These are phyloP conservation scores for Diarsia dahlii DNA, from an alignment of 2,888 invertebrate species.

Conservation along the genomic window DNA sequence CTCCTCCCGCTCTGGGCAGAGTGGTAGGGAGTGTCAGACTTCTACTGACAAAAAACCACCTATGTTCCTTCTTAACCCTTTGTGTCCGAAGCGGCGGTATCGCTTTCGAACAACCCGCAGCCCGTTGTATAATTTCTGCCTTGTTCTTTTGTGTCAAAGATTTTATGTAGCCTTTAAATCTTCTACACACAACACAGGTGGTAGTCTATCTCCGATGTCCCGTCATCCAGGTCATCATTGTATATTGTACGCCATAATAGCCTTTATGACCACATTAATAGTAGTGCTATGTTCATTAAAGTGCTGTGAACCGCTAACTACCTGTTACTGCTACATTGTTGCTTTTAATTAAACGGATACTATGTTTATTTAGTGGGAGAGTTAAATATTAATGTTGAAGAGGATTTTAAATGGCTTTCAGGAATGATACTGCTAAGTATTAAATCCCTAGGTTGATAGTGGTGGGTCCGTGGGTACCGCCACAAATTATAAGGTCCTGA, in stretches of 20 bases:
- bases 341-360: slow-evolving; percentile 32
- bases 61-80: too few species aligned
- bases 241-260: slow-evolving; percentile 7
- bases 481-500: too few species aligned
- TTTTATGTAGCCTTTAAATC: not conserved
- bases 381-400: not conserved
- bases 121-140: too few species aligned
- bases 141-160: too few species aligned
- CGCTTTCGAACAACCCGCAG: too few species aligned
- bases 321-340: slow-evolving; percentile 17
- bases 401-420: not conserved
- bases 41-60: too few species aligned
- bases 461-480: not conserved
- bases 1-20: too few species aligned
- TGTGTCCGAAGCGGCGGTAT: too few species aligned
- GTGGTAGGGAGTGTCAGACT: too few species aligned
- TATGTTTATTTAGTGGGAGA: not conserved
- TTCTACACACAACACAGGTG: not conserved
- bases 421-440: not conserved
- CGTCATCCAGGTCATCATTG: slow-evolving; percentile 3
- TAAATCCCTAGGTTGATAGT: not conserved
- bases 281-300: slow-evolving; percentile 25
- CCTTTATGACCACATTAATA: slow-evolving; percentile 36
- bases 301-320: not conserved
- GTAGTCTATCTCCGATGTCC: not conserved